Percentiles rank a stretch among this genome's conserved stretches.
Evolutionary conservation across 2,797 vertebrate genomes (phyloP).

Genomic region (Eleutherodactylus coqui): DNA sequence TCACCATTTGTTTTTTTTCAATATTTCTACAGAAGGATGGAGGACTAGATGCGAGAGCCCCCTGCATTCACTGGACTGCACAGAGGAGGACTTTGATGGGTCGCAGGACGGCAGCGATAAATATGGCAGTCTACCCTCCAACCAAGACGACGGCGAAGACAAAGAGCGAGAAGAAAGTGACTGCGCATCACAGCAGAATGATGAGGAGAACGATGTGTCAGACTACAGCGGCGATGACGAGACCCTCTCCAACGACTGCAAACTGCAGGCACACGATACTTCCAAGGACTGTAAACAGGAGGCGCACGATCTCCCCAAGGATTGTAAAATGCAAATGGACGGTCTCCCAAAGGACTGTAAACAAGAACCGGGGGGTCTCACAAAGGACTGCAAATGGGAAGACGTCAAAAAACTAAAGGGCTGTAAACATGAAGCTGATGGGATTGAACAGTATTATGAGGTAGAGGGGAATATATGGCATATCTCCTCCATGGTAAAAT

Average conservation of each 20-base stretch:
- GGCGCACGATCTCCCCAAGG: not conserved
- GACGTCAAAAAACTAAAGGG: not conserved
- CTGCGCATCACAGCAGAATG: not conserved
- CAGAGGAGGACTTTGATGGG: not conserved
- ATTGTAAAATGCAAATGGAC: not conserved
- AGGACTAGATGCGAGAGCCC: not conserved
- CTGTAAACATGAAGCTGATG: not conserved
- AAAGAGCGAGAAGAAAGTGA: not conserved
- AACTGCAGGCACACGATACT: not conserved
- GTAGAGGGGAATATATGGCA: not conserved
- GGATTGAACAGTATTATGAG: not conserved
- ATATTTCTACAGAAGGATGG: not conserved
- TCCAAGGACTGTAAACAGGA: not conserved
- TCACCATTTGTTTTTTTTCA: not conserved
- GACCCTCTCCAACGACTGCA: not conserved
- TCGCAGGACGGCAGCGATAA: not conserved
- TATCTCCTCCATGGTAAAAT: not conserved
- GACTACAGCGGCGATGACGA: not conserved
- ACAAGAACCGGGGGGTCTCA: not conserved
- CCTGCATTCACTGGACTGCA: not conserved
- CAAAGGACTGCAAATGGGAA: constrained; percentile 24
- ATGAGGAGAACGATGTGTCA: not conserved
- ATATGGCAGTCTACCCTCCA: not conserved
- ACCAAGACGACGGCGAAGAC: not conserved
- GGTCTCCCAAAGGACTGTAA: not conserved